Evolutionary conservation across 1,140 invertebrate genomes (phyloP).

Genomic region (Drosophila nigromelanica): DNA sequence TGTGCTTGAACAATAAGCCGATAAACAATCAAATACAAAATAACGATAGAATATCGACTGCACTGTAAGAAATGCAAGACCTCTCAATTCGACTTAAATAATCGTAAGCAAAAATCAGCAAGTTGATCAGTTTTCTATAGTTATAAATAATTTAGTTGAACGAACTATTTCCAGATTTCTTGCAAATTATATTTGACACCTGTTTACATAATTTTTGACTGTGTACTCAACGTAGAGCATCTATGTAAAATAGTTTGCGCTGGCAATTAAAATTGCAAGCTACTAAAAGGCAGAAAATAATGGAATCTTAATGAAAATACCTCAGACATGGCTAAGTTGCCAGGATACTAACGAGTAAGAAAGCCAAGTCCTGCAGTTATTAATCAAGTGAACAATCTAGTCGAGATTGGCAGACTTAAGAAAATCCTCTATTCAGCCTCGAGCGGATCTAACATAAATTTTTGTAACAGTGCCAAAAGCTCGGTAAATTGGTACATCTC

Average conservation of each 20-base stretch:
- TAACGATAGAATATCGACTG: not conserved
- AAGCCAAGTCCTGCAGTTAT: not conserved
- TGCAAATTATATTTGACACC: no score
- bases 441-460: no score
- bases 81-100: not conserved
- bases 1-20: constrained; percentile 8
- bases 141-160: no score
- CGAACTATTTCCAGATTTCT: no score
- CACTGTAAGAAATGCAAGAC: not conserved
- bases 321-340: not conserved
- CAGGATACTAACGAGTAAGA: not conserved
- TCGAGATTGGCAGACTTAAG: no score
- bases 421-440: no score
- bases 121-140: no score
- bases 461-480: no score
- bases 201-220: no score
- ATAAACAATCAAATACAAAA: constrained; percentile 12
- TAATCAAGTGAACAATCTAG: no score
- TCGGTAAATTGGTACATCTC: no score
- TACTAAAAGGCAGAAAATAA: not conserved
- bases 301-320: not conserved
- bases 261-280: not conserved
- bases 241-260: not conserved
- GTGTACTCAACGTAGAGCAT: not conserved
- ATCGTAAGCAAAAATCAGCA: no score